phyloP scores from a whole-genome alignment of 2,888 invertebrate genomes.

The Girardia tigrina region DNA sequence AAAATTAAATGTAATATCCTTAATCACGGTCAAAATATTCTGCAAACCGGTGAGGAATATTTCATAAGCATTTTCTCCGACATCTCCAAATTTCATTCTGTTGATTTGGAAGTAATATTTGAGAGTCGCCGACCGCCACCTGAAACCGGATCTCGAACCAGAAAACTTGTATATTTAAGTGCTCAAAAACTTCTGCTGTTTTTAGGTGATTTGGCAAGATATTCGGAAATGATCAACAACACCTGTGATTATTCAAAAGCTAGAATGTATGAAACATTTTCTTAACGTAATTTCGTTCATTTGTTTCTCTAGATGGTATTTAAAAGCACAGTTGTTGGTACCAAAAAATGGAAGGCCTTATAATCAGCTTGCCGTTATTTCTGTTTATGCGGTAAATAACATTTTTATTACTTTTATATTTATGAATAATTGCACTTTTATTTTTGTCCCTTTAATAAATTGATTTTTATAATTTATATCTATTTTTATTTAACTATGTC shows the following conservation, averaged over 20 bases:
- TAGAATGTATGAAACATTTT: background rate
- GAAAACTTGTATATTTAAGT: background rate
- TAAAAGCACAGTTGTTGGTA: conserved; percentile 78
- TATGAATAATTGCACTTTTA: background rate
- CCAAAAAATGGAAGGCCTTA: conserved; percentile 87
- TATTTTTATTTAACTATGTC: too few relatives aligned
- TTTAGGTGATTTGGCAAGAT: conserved; percentile 78
- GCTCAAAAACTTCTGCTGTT: conserved; percentile 74
- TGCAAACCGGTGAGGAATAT: background rate
- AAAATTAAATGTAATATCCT: background rate
- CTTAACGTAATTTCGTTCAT: background rate
- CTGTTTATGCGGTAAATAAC: conserved; percentile 54
- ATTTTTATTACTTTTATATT: background rate
- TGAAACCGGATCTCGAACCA: background rate
- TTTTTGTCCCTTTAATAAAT: too few relatives aligned
- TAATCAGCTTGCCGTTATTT: conserved; percentile 78
- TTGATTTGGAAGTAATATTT: background rate
- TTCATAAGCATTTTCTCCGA: background rate
- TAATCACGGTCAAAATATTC: background rate
- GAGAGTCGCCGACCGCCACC: background rate
- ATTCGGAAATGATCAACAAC: conserved; percentile 69
- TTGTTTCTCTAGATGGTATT: conserved; percentile 61
- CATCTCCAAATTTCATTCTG: background rate
- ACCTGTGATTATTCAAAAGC: conserved; percentile 61
- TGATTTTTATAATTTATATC: too few relatives aligned